Base-by-base conservation (phyloP, 2,888 invertebrate species). In the Chrysina gloriosa region DNA sequence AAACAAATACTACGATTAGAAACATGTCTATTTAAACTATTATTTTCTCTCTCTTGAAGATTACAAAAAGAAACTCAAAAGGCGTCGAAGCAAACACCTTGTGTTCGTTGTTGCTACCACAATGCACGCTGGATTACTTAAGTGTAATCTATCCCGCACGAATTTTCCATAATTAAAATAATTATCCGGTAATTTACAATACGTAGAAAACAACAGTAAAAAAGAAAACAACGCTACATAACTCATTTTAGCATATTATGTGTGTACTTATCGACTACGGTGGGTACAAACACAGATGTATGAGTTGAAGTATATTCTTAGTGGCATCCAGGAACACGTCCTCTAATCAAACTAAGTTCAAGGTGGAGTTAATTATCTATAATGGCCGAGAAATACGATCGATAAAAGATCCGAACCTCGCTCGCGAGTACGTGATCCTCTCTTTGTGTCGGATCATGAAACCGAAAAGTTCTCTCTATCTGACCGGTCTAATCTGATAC, bases 361-460 rank as follows among this genome's bases (percentile, higher is more conserved):
- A 76, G 76, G 76, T 75, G 75, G 73, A 75, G 72, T 75, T 74
- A 76, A 76, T 76, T 74, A 76, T 76, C 75, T 74, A 76, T 76
- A 76, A 75, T 76, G 71, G 75, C 75, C 75, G 47, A 65, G 72
- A 74, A 75, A 73, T 74, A 71, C 72, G 74, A 75, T 75, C 74
- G 73, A 74, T 74, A 76, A 76, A 74, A 73, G 71, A 16, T 27
- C 23, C 27, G 25, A 42, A 6, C 6, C 25, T 39, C 23, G 1
- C 16, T 6, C 23, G 11, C 6, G 29, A 3, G 58, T 42, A 61
- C 58, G 58, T 61, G 42, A 61, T 61, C 21, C 25, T 42, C 16
- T 29, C 27, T 16, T 52, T 52, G 19, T 31, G 21, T 52, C 3
- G n/a, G 31, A 31, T 31, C 52, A 29, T 47, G 6, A 16, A 31